phyloP scores from a whole-genome alignment of 2,113 vertebrate species.

The Nothobranchius furzeri region DNA sequence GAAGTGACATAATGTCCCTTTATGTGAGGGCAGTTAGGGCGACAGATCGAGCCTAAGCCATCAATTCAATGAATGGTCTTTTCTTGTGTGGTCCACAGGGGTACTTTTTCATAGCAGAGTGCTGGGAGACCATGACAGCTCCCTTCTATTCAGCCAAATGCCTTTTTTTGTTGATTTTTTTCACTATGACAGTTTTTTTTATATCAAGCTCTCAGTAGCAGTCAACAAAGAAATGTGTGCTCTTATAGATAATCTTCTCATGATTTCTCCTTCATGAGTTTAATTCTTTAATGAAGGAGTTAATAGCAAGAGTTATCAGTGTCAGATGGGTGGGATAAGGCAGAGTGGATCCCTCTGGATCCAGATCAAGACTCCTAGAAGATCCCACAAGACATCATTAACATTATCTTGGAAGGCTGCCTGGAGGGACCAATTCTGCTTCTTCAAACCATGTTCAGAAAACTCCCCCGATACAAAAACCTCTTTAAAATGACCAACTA shows the following conservation, averaged over 20 bases:
- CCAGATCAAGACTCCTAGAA: constrained; percentile 46
- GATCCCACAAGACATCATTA: constrained; percentile 77
- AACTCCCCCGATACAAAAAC: constrained; percentile 43
- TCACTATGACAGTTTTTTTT: constrained; percentile 11
- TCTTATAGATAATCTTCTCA: constrained; percentile 50
- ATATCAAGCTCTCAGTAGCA: constrained; percentile 35
- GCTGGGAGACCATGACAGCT: constrained; percentile 15
- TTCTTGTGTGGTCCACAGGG: constrained; percentile 36
- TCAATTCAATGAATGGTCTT: constrained; percentile 44
- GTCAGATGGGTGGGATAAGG: constrained; percentile 32
- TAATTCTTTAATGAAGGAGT: constrained; percentile 63
- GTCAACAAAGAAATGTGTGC: constrained; percentile 25
- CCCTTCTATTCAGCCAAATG: constrained; percentile 17
- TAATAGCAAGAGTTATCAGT: constrained; percentile 58
- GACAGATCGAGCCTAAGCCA: constrained; percentile 15
- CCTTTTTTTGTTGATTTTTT: background rate
- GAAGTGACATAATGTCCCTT: constrained; percentile 27
- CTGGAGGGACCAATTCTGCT: constrained; percentile 48
- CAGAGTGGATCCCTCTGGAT: constrained; percentile 57
- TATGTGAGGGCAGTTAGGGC: constrained; percentile 22
- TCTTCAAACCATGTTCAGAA: constrained; percentile 45
- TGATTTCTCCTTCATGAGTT: constrained; percentile 49
- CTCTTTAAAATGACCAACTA: constrained; percentile 45
- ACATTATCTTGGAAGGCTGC: constrained; percentile 62
- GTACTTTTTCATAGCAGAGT: constrained; percentile 23